phyloP scores from a whole-genome alignment of 30 jellyfish, hydroid and myxozoan genomes.

The Chironex yamaguchii region DNA sequence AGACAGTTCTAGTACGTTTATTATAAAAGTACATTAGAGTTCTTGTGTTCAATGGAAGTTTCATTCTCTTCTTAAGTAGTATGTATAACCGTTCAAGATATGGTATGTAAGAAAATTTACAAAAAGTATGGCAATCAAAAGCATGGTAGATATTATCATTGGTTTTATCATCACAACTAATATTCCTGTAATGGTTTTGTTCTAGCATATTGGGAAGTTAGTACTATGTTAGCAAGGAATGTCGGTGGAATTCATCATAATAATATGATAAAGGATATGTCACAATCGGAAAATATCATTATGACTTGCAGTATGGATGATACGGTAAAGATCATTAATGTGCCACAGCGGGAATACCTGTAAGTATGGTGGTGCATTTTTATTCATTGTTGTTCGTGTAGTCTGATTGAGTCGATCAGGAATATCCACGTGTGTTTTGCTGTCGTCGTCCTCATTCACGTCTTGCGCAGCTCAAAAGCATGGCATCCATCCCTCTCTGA shows the following conservation, averaged over 20 bases:
- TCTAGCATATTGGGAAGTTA: slow-evolving; percentile 83
- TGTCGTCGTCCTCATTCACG: neutral
- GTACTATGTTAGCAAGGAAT: slow-evolving; percentile 73
- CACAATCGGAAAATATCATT: slow-evolving; percentile 43
- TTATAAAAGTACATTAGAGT: too few species aligned
- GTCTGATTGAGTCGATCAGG: neutral
- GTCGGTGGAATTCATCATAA: slow-evolving; percentile 83
- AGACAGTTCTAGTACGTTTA: too few species aligned
- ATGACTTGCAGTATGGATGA: slow-evolving; percentile 97
- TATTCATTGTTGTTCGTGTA: neutral
- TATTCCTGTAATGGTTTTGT: too few species aligned
- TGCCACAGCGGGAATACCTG: slow-evolving; percentile 84
- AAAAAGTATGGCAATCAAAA: too few species aligned
- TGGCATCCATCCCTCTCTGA: neutral
- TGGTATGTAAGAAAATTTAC: too few species aligned
- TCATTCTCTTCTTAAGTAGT: too few species aligned
- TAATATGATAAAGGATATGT: slow-evolving; percentile 80
- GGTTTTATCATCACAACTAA: too few species aligned
- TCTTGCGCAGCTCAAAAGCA: neutral
- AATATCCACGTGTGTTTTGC: neutral
- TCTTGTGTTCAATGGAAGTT: too few species aligned
- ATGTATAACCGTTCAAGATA: too few species aligned
- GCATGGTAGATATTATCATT: too few species aligned
- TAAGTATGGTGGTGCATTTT: slow-evolving; percentile 4
- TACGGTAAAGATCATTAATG: slow-evolving; percentile 75